Conservation (phyloP, 2,888 invertebrate species). For the Drosophila paranaensis region DNA sequence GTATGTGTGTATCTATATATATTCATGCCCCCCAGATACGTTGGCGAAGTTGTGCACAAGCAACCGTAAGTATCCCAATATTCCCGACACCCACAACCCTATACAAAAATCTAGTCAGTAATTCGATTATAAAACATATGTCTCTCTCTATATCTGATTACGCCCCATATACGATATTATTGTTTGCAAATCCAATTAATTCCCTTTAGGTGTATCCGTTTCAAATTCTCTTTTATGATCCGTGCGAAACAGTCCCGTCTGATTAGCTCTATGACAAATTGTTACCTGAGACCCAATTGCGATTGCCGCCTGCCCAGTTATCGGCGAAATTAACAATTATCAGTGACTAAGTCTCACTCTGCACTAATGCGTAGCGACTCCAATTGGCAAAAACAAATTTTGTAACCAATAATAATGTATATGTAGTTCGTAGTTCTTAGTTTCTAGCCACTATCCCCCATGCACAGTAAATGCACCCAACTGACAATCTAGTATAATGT, state of each 20-base stretch:
- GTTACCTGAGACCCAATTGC: slow-evolving; percentile 24
- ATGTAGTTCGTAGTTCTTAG: background rate
- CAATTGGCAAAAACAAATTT: slow-evolving; percentile 11
- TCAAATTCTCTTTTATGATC: slow-evolving; percentile 4
- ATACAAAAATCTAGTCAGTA: background rate
- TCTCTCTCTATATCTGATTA: slow-evolving; percentile 5
- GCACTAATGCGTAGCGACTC: slow-evolving; percentile 15
- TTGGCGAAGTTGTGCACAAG: slow-evolving; percentile 90
- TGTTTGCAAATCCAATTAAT: slow-evolving; percentile 27
- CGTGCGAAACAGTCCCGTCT: slow-evolving; percentile 10
- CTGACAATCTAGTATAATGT: background rate
- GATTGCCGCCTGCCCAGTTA: slow-evolving; percentile 21
- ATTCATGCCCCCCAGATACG: slow-evolving; percentile 86
- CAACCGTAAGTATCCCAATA: slow-evolving; percentile 88
- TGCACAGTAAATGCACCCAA: slow-evolving; percentile 3
- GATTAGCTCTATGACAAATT: slow-evolving; percentile 21
- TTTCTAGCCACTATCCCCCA: background rate
- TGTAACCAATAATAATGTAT: slow-evolving; percentile 5
- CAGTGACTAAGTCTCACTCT: slow-evolving; percentile 12
- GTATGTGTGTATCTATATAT: slow-evolving; percentile 12
- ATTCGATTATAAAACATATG: background rate
- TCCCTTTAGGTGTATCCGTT: slow-evolving; percentile 4
- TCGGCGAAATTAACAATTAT: slow-evolving; percentile 22
- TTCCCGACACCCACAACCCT: slow-evolving; percentile 16
- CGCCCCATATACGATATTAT: slow-evolving; percentile 1